Conservation (phyloP, 2,113 vertebrate genomes). For the Bufo bufo region DNA sequence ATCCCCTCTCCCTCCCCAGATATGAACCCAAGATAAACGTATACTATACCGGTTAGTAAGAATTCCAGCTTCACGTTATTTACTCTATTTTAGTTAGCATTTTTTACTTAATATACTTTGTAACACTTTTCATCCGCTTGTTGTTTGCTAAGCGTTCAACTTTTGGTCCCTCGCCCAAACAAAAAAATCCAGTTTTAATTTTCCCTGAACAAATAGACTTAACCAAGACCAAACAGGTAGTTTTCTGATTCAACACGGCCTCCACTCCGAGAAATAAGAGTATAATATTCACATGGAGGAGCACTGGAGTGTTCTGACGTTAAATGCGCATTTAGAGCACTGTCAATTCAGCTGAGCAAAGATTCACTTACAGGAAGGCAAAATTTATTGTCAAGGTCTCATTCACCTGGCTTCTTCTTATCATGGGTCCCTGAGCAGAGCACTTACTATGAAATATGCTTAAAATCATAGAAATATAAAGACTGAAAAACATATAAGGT, state of each 20-base stretch:
- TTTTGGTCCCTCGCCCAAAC: neutral
- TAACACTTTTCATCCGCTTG: neutral
- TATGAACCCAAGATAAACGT: too few relatives aligned
- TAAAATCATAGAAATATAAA: neutral
- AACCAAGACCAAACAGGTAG: neutral
- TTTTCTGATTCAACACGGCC: conserved; percentile 3
- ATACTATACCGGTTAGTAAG: too few relatives aligned
- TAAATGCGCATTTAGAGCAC: conserved; percentile 4
- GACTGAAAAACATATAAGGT: neutral
- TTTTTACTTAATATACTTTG: conserved; percentile 2
- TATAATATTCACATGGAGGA: neutral
- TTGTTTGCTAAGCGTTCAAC: neutral
- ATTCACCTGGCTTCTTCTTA: neutral
- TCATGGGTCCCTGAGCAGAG: conserved; percentile 17
- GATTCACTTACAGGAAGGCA: conserved; percentile 19
- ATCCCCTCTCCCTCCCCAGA: too few relatives aligned
- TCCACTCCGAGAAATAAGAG: neutral
- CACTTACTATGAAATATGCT: neutral
- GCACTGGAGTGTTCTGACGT: neutral
- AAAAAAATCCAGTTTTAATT: conserved; percentile 10
- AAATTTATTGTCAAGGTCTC: conserved; percentile 6
- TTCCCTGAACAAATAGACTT: conserved; percentile 16
- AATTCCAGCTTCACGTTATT: neutral
- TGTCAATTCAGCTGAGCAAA: conserved; percentile 20
- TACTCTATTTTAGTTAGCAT: neutral